Conservation (phyloP, 2,888 invertebrate genomes). For the Polydrusus pterygomalis region DNA sequence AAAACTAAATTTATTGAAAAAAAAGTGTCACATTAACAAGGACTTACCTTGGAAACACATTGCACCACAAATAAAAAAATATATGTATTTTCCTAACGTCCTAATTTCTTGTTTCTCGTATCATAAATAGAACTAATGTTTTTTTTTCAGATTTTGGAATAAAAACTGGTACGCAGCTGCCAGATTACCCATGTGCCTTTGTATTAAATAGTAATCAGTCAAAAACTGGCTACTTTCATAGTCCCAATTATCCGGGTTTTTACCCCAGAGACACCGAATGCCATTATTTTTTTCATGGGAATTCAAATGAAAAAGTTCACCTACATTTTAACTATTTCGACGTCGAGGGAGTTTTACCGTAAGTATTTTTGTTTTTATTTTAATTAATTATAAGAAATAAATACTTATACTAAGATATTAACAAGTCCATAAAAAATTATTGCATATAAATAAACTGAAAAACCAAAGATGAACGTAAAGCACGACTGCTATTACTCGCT, state of each 20-base stretch:
- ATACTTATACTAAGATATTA: too few species aligned
- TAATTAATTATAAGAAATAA: neutral
- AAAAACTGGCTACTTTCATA: conserved; percentile 87
- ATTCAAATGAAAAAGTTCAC: conserved; percentile 84
- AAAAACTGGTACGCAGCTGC: conserved; percentile 85
- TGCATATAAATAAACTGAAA: too few species aligned
- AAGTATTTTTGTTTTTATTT: conserved; percentile 71
- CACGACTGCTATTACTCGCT: too few species aligned
- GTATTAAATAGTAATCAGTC: conserved; percentile 89
- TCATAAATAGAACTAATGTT: too few species aligned
- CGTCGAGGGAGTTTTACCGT: conserved; percentile 96
- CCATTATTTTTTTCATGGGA: conserved; percentile 92
- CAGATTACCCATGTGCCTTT: conserved; percentile 89
- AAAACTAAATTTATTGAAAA: too few species aligned
- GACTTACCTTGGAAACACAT: too few species aligned
- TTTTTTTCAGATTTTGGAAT: conserved; percentile 87
- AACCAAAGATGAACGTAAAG: too few species aligned
- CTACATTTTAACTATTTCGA: conserved; percentile 93
- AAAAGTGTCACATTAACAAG: too few species aligned
- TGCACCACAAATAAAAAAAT: too few species aligned
- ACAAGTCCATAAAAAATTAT: too few species aligned
- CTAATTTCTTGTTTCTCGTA: neutral
- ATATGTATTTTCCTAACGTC: neutral
- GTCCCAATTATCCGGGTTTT: conserved; percentile 92
- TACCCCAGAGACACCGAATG: conserved; percentile 94